Conservation (phyloP, 1,140 invertebrate species). For the Polypedilum pembai region DNA sequence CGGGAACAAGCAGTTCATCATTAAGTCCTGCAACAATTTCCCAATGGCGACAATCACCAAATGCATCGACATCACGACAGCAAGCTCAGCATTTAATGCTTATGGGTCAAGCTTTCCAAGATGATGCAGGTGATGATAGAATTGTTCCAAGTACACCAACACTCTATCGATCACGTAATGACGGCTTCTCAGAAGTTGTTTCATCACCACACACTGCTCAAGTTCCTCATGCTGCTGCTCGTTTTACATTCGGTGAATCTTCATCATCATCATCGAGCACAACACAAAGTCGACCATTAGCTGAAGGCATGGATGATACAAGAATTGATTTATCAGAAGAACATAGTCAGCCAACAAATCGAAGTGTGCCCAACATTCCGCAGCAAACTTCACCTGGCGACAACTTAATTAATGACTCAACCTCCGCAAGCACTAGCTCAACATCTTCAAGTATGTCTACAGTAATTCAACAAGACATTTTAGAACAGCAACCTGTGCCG, state of each 20-base stretch:
- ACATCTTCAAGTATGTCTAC: conserved; percentile 37
- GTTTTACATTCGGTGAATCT: conserved; percentile 66
- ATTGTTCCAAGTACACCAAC: conserved; percentile 88
- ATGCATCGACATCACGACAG: conserved; percentile 36
- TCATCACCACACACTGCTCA: conserved; percentile 75
- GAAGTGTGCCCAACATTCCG: conserved; percentile 65
- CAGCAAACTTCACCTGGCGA: conserved; percentile 59
- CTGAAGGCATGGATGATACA: conserved; percentile 67
- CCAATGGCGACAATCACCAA: conserved; percentile 36
- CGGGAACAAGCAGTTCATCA: conserved; percentile 28
- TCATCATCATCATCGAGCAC: conserved; percentile 38
- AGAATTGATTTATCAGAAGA: conserved; percentile 67
- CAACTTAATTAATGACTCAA: conserved; percentile 30
- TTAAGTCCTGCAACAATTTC: conserved; percentile 29
- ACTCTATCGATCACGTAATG: conserved; percentile 70
- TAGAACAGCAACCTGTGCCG: background rate
- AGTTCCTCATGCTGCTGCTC: conserved; percentile 44
- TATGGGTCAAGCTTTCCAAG: conserved; percentile 35
- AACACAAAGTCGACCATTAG: conserved; percentile 37
- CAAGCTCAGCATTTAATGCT: conserved; percentile 30
- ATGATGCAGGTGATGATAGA: conserved; percentile 75
- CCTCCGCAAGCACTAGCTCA: conserved; percentile 33
- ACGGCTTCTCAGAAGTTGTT: conserved; percentile 81
- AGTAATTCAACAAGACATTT: conserved; percentile 36
- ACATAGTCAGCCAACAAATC: conserved; percentile 49